These are phyloP conservation scores for Papilio glaucus DNA, from an alignment of 1,140 invertebrate genomes.

Conservation along the genomic window DNA sequence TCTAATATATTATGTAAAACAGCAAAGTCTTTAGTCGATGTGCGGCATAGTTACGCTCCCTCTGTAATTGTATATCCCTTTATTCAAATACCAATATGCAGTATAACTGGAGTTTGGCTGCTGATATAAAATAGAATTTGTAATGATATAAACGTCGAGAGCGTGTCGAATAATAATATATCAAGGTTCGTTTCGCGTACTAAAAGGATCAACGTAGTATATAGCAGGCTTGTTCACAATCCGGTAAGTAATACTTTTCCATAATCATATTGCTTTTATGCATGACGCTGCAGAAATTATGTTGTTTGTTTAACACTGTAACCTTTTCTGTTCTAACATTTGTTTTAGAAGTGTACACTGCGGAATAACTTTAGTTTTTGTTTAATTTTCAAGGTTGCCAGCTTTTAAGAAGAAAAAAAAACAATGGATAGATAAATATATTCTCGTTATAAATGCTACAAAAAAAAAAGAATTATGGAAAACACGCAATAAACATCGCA, in stretches of 20 bases:
- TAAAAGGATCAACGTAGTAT: not conserved
- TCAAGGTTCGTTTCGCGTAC: not conserved
- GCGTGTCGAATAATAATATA: conserved; percentile 1
- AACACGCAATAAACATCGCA: too few relatives aligned
- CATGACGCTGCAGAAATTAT: not conserved
- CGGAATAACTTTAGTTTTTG: too few relatives aligned
- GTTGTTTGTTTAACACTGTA: too few relatives aligned
- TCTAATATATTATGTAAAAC: too few relatives aligned
- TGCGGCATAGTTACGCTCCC: not conserved
- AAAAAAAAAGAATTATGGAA: too few relatives aligned
- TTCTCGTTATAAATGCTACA: too few relatives aligned
- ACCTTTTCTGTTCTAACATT: too few relatives aligned
- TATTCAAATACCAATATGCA: conserved; percentile 13
- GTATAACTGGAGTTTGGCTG: conserved; percentile 5
- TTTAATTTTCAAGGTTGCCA: too few relatives aligned
- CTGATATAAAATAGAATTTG: conserved; percentile 13
- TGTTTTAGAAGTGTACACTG: too few relatives aligned
- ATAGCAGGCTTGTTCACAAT: not conserved
- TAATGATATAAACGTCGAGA: not conserved
- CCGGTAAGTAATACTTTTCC: conserved; percentile 2
- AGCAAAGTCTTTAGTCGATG: not conserved
- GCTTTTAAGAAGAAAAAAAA: too few relatives aligned
- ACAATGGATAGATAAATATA: too few relatives aligned
- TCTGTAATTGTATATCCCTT: not conserved
- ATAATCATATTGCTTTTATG: not conserved